A percentile compares a stretch with the other conserved stretches of the same genome.
phyloP scores from a whole-genome alignment of 2,113 vertebrate genomes.

The Globicephala melas region DNA sequence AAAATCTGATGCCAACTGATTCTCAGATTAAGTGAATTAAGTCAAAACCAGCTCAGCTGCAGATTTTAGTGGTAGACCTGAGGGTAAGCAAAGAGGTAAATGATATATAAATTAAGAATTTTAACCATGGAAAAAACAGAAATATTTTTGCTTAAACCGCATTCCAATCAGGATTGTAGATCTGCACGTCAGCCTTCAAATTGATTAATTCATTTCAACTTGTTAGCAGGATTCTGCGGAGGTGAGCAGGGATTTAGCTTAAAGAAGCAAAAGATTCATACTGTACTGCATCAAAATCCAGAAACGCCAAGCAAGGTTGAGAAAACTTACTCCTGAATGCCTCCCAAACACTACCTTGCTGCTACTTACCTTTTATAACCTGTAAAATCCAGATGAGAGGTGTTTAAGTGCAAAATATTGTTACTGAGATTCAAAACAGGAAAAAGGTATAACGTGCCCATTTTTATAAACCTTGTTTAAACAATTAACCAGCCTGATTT shows the following conservation, averaged over 20 bases:
- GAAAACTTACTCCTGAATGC: conserved; percentile 48
- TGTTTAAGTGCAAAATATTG: conserved; percentile 47
- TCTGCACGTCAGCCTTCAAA: conserved; percentile 37
- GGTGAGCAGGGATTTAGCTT: conserved; percentile 67
- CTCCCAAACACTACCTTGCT: conserved; percentile 39
- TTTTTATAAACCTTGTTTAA: conserved; percentile 54
- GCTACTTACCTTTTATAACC: conserved; percentile 66
- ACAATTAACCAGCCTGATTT: conserved; percentile 41
- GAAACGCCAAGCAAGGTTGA: conserved; percentile 56
- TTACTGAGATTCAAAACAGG: conserved; percentile 27
- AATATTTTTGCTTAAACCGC: conserved; percentile 41
- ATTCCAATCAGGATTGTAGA: conserved; percentile 33
- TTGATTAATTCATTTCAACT: conserved; percentile 34
- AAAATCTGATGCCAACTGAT: neutral
- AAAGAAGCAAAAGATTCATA: conserved; percentile 72
- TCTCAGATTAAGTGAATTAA: conserved; percentile 33
- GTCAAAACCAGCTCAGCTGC: conserved; percentile 35
- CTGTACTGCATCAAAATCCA: conserved; percentile 76
- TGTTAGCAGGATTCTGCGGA: conserved; percentile 45
- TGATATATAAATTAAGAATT: conserved; percentile 17
- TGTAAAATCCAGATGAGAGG: conserved; percentile 60
- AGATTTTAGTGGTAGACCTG: conserved; percentile 50
- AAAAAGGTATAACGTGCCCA: neutral
- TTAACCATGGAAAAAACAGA: conserved; percentile 29
- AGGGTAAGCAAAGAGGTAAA: conserved; percentile 31